Base-by-base conservation (phyloP, 2,113 vertebrate genomes). In the Notothenia coriiceps region DNA sequence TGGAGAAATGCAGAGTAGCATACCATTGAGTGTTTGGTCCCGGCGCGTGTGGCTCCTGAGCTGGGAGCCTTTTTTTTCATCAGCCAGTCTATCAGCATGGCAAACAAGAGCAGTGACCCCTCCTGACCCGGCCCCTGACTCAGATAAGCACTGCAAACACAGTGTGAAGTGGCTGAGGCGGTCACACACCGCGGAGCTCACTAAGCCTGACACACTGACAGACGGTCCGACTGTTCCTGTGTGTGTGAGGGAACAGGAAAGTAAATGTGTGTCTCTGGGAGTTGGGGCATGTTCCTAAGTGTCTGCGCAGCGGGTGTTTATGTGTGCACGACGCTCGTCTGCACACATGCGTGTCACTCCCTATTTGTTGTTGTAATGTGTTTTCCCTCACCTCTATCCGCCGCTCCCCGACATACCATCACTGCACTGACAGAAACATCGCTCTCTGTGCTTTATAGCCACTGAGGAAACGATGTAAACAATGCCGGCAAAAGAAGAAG, bases 71-170 rank as follows among this genome's bases (percentile, higher is more conserved):
- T 88, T n/a, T 52, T 52, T 86, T 82, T 84, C 84, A 88, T 92
- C 89, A 92, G 63, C 65, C 73, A 73, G 79, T 91, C 91, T 84
- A 91, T 93, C 92, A 91, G 86, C 82, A 80, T 83, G 83, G 87
- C 72, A 91, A 91, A 93, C 88, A 88, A 65, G 62, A 84, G 79
- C 79, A 2, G 22, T 83, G 89, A 92, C 89, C 91, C 72, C 59
- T 73, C 22, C 20, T 79, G 83, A 92, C 92, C 92, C 52, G 67
- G 68, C 60, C 74, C 79, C 87, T 80, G 74, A 84, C 78, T 75
- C 80, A 77, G 89, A 93, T 90, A 92, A 93, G 90, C 85, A 76
- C 78, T 74, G 88, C 84, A 88, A 91, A 90, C 83, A 88, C 77
- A 65, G 80, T 68, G 46, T 69, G 74, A 77, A 89, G 91, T 79